Evolutionary conservation across 1,140 invertebrate species (phyloP), one percentile per base, ranked within the genome.

Genomic region (Eurosta solidaginis): DNA sequence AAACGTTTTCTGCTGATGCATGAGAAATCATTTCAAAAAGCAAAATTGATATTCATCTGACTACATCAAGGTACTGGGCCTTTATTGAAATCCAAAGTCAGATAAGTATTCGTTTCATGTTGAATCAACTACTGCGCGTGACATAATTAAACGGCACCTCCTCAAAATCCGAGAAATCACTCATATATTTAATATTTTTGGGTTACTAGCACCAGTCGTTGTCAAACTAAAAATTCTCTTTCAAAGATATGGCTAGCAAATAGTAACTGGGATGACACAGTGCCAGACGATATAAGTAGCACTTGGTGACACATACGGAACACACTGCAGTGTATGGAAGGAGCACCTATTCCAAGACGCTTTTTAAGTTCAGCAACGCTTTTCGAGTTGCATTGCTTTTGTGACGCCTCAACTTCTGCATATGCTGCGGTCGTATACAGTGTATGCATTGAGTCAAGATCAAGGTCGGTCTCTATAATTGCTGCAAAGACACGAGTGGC

Each of bases 401-500:
- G n/a, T n/a, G n/a, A n/a, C n/a, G n/a, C n/a, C n/a, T n/a, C 42
- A 44, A 44, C 42, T 6, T 44, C 42, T 12, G 50, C 50, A 52
- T 52, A 52, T 52, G 50, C 50, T 20, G 50, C 50, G 6, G 50
- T 52, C 7, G 25, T 52, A 6, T 52, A 52, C n/a, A 20, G 50
- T 52, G 50, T 52, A 27, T 27, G 50, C n/a, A n/a, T 6, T 52
- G n/a, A n/a, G 50, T 6, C 6, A 52, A n/a, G n/a, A 9, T 9
- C n/a, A 52, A 52, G n/a, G n/a, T n/a, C n/a, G 7, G n/a, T 52
- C n/a, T 27, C n/a, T 9, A 20, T 52, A n/a, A 17, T 82, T 52
- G 50, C 78, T 47, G 68, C 78, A n/a, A 81, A 81, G 76, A 75
- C 79, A 33, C 36, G 78, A 52, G 79, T 80, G 25, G 81, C 79